These are phyloP conservation scores for Sturnira hondurensis DNA, from an alignment of 2,113 vertebrate genomes.

Conservation along the genomic window DNA sequence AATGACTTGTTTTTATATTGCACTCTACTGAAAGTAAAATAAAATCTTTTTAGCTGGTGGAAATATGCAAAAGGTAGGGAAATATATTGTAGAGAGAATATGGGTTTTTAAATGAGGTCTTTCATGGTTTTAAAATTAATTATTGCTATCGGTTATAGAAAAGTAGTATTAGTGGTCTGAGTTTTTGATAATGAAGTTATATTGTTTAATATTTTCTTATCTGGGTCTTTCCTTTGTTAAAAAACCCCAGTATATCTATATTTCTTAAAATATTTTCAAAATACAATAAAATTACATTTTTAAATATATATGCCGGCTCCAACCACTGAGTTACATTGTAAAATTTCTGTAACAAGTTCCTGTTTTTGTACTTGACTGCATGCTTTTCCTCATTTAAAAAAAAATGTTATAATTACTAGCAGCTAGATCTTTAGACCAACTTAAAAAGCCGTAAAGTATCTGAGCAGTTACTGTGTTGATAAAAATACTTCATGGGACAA, in stretches of 20 bases:
- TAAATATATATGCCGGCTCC: not conserved
- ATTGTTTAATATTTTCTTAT: not conserved
- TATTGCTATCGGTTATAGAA: slow-evolving; percentile 1
- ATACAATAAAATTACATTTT: slow-evolving; percentile 7
- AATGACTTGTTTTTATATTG: slow-evolving; percentile 27
- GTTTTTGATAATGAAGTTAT: not conserved
- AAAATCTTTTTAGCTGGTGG: not conserved
- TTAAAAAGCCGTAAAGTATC: not conserved
- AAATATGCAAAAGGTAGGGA: not conserved
- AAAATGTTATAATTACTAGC: not conserved
- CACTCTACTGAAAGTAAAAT: not conserved
- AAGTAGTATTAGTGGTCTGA: not conserved
- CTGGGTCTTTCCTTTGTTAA: not conserved
- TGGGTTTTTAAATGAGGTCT: not conserved
- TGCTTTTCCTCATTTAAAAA: slow-evolving; percentile 32
- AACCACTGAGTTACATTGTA: not conserved
- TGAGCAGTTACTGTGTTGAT: slow-evolving; percentile 12
- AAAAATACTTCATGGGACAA: slow-evolving; percentile 24
- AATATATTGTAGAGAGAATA: not conserved
- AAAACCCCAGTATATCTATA: not conserved
- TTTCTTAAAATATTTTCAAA: slow-evolving; percentile 48
- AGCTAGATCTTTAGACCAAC: not conserved
- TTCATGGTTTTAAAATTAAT: not conserved
- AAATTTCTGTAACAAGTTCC: not conserved
- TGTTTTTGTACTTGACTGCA: not conserved